A percentile compares a stretch with the other conserved stretches of the same genome.
phyloP scores from a whole-genome alignment of 2,797 vertebrate genomes.

The Kryptolebias ocellatus region DNA sequence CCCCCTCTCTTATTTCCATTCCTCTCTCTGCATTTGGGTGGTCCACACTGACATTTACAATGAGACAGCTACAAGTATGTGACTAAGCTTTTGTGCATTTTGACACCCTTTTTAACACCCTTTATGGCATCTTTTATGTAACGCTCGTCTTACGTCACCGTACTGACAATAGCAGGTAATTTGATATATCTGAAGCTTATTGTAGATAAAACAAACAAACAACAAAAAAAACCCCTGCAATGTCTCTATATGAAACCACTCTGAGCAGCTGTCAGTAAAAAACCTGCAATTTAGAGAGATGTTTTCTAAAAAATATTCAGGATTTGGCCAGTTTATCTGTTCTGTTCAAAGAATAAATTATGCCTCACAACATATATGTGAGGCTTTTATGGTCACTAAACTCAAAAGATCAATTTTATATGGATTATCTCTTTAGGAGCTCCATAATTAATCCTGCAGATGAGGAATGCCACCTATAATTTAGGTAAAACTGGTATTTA shows the following conservation, averaged over 20 bases:
- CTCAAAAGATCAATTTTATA: neutral
- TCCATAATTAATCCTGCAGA: neutral
- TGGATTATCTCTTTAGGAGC: neutral
- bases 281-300: no score
- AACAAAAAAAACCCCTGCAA: neutral
- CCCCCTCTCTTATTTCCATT: conserved; percentile 70
- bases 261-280: no score
- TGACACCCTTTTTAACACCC: conserved; percentile 41
- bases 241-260: no score
- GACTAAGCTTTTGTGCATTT: conserved; percentile 62
- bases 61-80: conserved; percentile 41
- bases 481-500: neutral
- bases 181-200: neutral
- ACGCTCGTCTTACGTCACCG: conserved; percentile 35
- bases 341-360: no score
- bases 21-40: conserved; percentile 60
- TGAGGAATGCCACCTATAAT: neutral
- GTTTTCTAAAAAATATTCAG: no score
- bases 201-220: neutral
- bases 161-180: conserved; percentile 34
- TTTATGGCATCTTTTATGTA: conserved; percentile 36
- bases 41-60: conserved; percentile 68
- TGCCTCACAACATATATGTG: no score
- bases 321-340: no score
- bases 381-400: neutral